phyloP scores from a whole-genome alignment of 2,888 invertebrate species.

The Epinotia ramella region DNA sequence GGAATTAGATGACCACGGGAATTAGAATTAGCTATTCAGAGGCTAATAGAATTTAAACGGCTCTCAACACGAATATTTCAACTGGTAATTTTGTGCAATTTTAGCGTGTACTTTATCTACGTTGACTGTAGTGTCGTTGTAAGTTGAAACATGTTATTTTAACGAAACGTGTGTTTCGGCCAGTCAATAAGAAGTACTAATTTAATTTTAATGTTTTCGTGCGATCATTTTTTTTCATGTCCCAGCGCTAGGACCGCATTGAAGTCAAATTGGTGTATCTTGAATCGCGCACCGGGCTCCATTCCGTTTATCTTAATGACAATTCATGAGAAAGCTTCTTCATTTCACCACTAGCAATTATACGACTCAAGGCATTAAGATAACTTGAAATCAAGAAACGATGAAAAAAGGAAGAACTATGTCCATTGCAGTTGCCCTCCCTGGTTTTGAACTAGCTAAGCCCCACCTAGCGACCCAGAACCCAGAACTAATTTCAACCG shows the following conservation, averaged over 20 bases:
- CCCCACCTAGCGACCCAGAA: no score
- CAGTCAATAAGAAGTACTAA: background rate
- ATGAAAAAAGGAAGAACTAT: background rate
- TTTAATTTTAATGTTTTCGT: background rate
- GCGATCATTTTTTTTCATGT: background rate
- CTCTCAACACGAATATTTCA: constrained; percentile 2
- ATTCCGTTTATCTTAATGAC: no score
- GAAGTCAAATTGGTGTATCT: no score
- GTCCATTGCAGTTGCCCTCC: no score
- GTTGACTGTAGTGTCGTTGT: background rate
- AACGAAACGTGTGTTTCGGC: background rate
- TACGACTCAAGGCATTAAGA: background rate
- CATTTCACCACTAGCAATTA: background rate
- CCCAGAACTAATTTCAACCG: background rate
- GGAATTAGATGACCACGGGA: constrained; percentile 12
- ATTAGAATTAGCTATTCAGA: constrained; percentile 27
- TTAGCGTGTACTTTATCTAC: background rate
- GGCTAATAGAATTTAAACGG: constrained; percentile 25
- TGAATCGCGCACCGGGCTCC: no score
- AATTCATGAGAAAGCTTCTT: no score
- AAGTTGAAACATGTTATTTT: background rate
- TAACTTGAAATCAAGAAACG: background rate
- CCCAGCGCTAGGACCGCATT: background rate
- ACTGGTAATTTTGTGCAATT: constrained; percentile 3
- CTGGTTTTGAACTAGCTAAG: constrained; percentile 5